phyloP scores from a whole-genome alignment of 2,797 vertebrate genomes.

The Oryzias dopingdopingensis region DNA sequence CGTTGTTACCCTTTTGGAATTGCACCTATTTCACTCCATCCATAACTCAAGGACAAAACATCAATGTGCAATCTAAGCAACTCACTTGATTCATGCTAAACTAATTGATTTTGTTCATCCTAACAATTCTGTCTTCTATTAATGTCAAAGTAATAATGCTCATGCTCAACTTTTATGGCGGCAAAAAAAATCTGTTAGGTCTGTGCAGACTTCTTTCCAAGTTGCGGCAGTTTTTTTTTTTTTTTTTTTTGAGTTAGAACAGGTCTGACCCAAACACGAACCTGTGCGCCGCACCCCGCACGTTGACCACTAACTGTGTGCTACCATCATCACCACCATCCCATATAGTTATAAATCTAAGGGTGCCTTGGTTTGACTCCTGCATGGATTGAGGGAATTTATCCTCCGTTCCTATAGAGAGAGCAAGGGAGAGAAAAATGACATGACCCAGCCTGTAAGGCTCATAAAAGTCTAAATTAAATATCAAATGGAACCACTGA shows the following conservation, averaged over 20 bases:
- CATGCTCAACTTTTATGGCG: slow-evolving; percentile 30
- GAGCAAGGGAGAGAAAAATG: slow-evolving; percentile 71
- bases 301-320: slow-evolving; percentile 48
- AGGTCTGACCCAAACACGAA: slow-evolving; percentile 25
- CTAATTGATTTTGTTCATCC: slow-evolving; percentile 81
- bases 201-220: slow-evolving; percentile 27
- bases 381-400: slow-evolving; percentile 75
- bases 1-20: slow-evolving; percentile 86
- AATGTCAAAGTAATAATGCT: slow-evolving; percentile 24
- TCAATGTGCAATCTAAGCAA: slow-evolving; percentile 77
- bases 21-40: slow-evolving; percentile 82
- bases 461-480: slow-evolving; percentile 85
- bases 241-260: slow-evolving; percentile 5
- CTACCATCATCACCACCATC: slow-evolving; percentile 37
- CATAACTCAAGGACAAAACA: slow-evolving; percentile 83
- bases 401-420: slow-evolving; percentile 73
- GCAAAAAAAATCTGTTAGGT: slow-evolving; percentile 30
- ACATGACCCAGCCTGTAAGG: slow-evolving; percentile 78
- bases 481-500: slow-evolving; percentile 84
- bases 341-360: slow-evolving; percentile 72
- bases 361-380: slow-evolving; percentile 56
- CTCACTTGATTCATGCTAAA: slow-evolving; percentile 86
- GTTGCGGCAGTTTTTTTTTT: slow-evolving; percentile 22
- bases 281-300: slow-evolving; percentile 10
- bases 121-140: slow-evolving; percentile 18